Conservation (phyloP, 2,113 vertebrate genomes). For the Zootoca vivipara region DNA sequence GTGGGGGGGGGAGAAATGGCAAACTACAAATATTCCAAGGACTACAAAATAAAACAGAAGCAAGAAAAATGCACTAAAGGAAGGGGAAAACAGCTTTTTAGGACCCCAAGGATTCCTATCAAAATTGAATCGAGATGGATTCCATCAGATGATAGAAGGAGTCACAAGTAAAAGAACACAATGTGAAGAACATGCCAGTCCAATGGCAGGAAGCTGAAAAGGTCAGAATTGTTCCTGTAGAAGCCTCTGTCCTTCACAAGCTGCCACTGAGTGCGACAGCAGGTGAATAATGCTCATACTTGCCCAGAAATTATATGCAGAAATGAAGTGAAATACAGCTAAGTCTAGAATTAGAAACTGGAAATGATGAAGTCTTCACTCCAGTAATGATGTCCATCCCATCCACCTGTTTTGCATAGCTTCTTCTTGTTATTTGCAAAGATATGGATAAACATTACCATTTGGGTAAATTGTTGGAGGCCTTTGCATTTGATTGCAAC, state of each 20-base stretch:
- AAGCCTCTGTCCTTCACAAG: conserved; percentile 38
- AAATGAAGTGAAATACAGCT: conserved; percentile 34
- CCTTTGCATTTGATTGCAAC: neutral
- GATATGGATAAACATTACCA: neutral
- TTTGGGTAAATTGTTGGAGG: neutral
- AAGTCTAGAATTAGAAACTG: conserved; percentile 12
- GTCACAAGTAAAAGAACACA: conserved; percentile 31
- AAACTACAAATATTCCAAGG: no score
- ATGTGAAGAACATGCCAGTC: conserved; percentile 44
- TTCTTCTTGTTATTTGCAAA: neutral
- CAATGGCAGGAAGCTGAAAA: conserved; percentile 56
- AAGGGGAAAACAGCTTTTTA: no score
- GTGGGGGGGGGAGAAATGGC: no score
- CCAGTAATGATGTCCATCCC: neutral
- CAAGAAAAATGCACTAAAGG: neutral
- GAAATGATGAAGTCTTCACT: neutral
- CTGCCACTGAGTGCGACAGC: conserved; percentile 39
- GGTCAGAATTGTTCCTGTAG: conserved; percentile 56
- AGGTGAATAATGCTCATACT: conserved; percentile 13
- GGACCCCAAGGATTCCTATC: neutral
- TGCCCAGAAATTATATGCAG: conserved; percentile 21
- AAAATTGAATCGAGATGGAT: no score
- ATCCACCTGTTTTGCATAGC: neutral
- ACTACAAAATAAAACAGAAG: no score
- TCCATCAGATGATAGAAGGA: neutral